phyloP scores from a whole-genome alignment of 2,797 vertebrate species.

The Hoplostethus atlanticus region DNA sequence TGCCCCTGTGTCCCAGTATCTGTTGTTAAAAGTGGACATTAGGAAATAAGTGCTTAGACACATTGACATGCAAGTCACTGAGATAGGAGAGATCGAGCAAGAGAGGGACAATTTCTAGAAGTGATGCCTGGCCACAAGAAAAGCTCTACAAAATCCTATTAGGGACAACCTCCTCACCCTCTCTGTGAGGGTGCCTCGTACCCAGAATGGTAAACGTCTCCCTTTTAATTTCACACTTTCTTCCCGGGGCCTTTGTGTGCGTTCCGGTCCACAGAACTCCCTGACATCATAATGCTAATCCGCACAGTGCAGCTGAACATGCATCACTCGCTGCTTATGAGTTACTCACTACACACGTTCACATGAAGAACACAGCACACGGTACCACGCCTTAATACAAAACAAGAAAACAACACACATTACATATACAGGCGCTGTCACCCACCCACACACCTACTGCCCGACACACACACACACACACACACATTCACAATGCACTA shows the following conservation, averaged over 20 bases:
- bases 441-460: slow-evolving; percentile 5
- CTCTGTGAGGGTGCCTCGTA: slow-evolving; percentile 56
- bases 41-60: neutral
- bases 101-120: slow-evolving; percentile 36
- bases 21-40: neutral
- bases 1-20: neutral
- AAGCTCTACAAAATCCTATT: slow-evolving; percentile 76
- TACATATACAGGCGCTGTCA: slow-evolving; percentile 1
- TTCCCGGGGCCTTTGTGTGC: slow-evolving; percentile 77
- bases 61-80: slow-evolving; percentile 5
- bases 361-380: slow-evolving; percentile 35
- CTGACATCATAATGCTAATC: slow-evolving; percentile 84
- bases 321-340: slow-evolving; percentile 66
- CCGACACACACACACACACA: neutral
- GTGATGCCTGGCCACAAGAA: slow-evolving; percentile 42
- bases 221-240: slow-evolving; percentile 82
- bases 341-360: slow-evolving; percentile 36
- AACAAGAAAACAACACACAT: slow-evolving; percentile 32
- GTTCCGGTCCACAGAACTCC: slow-evolving; percentile 76
- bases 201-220: slow-evolving; percentile 74
- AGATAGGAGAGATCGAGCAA: slow-evolving; percentile 12
- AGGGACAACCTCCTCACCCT: slow-evolving; percentile 44
- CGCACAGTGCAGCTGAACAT: slow-evolving; percentile 71
- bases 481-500: neutral
- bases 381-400: slow-evolving; percentile 36